Base-by-base conservation (phyloP, 2,888 invertebrate genomes). In the Pseudococcus viburni region DNA sequence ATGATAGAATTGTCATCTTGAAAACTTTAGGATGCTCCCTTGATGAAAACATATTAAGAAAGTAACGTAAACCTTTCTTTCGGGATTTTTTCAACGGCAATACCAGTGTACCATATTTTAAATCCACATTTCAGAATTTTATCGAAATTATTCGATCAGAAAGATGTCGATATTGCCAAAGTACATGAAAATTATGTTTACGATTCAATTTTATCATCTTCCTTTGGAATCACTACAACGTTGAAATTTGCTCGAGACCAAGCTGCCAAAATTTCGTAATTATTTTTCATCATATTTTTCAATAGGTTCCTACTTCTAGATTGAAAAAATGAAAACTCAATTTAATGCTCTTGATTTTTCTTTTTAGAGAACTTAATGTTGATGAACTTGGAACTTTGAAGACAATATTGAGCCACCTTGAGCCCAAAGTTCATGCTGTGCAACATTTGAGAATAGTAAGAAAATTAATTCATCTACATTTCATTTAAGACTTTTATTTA, bases 131-230 rank as follows among this genome's bases (percentile, higher is more conserved):
- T 9, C n/a, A 83, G 80, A 46, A 42, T 9, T 19, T 83, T 83
- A 46, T 46, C 73, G 15, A 73, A 73, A 33, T 33, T 73, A 73
- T 33, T 73, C 17, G 26, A 73, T 73, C 73, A 33, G 17, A 73
- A 83, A 3, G 39, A 64, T 15, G 5, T 5, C 11, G 64, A 64
- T 22, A 22, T 64, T 12, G 64, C 22, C 9, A 12, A 19, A 22
- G 7, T 9, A 0, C 15, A 64, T 4, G 22, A 64, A 19, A 83
- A 46, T 11, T 46, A 83, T 46, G n/a, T 46, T n/a, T 42, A 42
- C 46, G 46, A 39, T 19, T 83, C 80, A 39, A 83, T 83, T 83
- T 83, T 83, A 19, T 83, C 80, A 46, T 83, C 80, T 1, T 83
- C 46, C 1, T 46, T 11, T 11, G 80, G 80, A 19, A 22, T 46